Evolutionary conservation across 2,113 vertebrate species (phyloP).

Genomic region (Amphilophus citrinellus): DNA sequence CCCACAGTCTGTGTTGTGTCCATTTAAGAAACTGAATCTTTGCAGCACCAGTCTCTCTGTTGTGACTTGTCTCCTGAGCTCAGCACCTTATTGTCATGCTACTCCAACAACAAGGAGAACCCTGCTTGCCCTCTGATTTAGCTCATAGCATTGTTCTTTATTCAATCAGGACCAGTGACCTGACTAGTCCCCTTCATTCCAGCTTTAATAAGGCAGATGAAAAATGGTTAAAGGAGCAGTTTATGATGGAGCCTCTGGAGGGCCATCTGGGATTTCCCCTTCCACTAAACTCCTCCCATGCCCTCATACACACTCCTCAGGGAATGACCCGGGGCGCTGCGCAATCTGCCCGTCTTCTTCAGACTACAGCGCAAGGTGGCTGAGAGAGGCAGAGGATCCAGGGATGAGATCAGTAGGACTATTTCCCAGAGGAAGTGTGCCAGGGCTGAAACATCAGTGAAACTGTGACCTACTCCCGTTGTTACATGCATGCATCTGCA

Average conservation of each 20-base stretch:
- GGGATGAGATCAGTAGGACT: constrained; percentile 59
- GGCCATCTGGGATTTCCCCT: constrained; percentile 37
- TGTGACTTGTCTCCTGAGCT: constrained; percentile 21
- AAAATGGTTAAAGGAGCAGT: constrained; percentile 55
- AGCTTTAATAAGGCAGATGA: constrained; percentile 52
- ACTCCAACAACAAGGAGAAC: neutral
- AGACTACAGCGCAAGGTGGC: constrained; percentile 20
- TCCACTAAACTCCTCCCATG: constrained; percentile 43
- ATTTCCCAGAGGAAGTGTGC: constrained; percentile 68
- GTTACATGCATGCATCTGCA: constrained; percentile 53
- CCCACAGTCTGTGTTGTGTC: constrained; percentile 64
- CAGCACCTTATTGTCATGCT: neutral
- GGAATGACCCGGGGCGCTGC: constrained; percentile 54
- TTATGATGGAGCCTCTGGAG: constrained; percentile 34
- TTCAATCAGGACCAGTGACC: constrained; percentile 22
- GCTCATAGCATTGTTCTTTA: constrained; percentile 18
- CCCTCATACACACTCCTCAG: constrained; percentile 39
- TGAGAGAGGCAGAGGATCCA: constrained; percentile 44
- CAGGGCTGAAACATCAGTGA: constrained; percentile 69
- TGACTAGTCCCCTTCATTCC: constrained; percentile 23
- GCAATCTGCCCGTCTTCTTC: constrained; percentile 59
- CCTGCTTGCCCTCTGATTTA: neutral
- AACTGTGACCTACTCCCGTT: constrained; percentile 73
- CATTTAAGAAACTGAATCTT: constrained; percentile 65
- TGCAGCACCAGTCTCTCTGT: neutral